Base-by-base conservation (phyloP, 2,113 vertebrate genomes). In the Uria lomvia region DNA sequence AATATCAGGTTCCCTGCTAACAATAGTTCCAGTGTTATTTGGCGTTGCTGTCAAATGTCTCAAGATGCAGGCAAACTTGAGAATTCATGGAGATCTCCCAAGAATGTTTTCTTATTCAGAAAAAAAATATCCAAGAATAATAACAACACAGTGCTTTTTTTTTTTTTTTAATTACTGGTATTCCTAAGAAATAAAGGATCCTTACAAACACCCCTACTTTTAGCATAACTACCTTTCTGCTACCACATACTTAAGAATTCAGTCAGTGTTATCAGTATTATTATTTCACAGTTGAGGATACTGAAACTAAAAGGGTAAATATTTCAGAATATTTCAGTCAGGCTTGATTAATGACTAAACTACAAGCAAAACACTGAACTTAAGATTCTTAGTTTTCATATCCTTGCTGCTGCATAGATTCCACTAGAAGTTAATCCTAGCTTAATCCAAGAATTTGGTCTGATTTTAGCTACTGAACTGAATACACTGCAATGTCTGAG, bases 1-100 rank as follows among this genome's bases (percentile, higher is more conserved):
- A 96, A 47, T 93, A 97, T 96, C 94, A 75, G 77, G 89, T 98
- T 97, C 81, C 83, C 60, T 93, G 76, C 94, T 90, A 95, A 97
- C 97, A 97, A 97, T 60, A 95, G 87, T 43, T 88, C 66, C 85
- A 96, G 53, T 97, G 93, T 97, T 97, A 86, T 7, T 88, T 72
- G 77, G 73, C 26, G 3, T 58, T 81, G 84, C 68, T 96, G 91
- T 96, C 96, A 97, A 95, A 88, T 58, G 20, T 75, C 88, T 96
- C 63, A 67, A 96, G 76, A 84, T 19, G 19, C 97, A 87, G 92
- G 95, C 24, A 71, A 95, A 94, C 66, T 80, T 93, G 42, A 23
- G 66, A 97, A 96, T 96, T 96, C 93, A 92, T 36, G 43, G 71
- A 92, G 30, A 92, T 92, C 91, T 93, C 88, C 71, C 78, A 93